These are phyloP conservation scores for Phania funesta DNA, from an alignment of 2,888 invertebrate species.

Conservation along the genomic window DNA sequence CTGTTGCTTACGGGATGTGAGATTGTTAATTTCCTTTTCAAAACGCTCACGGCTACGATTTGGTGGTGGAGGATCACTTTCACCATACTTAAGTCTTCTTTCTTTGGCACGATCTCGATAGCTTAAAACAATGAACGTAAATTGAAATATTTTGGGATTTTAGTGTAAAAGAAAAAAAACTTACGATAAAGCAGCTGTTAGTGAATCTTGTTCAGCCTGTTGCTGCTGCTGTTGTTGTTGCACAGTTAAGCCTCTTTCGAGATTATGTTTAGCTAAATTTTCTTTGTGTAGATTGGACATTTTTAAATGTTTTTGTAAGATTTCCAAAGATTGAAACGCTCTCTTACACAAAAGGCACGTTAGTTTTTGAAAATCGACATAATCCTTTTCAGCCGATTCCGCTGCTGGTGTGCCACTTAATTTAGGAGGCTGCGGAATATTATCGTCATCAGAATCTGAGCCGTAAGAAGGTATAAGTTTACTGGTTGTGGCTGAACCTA, in stretches of 20 bases:
- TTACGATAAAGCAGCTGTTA: conserved; percentile 61
- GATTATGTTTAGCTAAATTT: conserved; percentile 84
- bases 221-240: conserved; percentile 54
- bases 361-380: conserved; percentile 92
- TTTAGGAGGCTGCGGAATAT: conserved; percentile 75
- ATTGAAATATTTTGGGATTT: not conserved
- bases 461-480: conserved; percentile 88
- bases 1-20: conserved; percentile 74
- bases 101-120: conserved; percentile 99
- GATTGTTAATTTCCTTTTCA: conserved; percentile 82
- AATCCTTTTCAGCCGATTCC: conserved; percentile 85
- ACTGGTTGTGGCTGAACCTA: conserved; percentile 70
- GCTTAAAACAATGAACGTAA: conserved; percentile 64
- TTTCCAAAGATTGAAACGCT: conserved; percentile 94
- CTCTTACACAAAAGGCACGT: conserved; percentile 97
- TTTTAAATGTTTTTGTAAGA: conserved; percentile 93
- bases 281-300: conserved; percentile 97
- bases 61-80: conserved; percentile 87
- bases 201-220: conserved; percentile 56
- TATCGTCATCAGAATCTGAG: conserved; percentile 84
- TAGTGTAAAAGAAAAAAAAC: not conserved
- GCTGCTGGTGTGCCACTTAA: not conserved
- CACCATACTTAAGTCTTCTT: conserved; percentile 94
- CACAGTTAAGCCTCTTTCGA: conserved; percentile 70
- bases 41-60: conserved; percentile 88